These are phyloP conservation scores for Beroe ovata DNA, from an alignment of 37 sponge, comb jelly and placozoan genomes.

Conservation along the genomic window DNA sequence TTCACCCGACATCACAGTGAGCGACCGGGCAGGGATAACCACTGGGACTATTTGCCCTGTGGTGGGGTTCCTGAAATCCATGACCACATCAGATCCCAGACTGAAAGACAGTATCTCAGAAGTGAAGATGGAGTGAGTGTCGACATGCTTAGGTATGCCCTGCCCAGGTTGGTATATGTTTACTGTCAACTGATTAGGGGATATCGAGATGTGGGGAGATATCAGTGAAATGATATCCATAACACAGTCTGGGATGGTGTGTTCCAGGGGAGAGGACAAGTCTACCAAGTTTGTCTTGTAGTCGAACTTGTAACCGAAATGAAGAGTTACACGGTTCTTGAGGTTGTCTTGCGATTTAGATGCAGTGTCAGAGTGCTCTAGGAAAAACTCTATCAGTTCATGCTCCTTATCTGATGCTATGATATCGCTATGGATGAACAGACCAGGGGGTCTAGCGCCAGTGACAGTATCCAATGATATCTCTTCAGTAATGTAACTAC, in stretches of 20 bases:
- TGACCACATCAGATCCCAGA: conserved; percentile 82
- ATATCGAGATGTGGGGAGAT: conserved; percentile 1
- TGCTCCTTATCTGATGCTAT: conserved; percentile 70
- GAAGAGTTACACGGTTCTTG: conserved; percentile 75
- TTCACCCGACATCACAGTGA: conserved; percentile 83
- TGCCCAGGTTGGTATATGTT: conserved; percentile 88
- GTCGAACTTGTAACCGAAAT: conserved; percentile 88
- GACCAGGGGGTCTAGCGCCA: conserved; percentile 69
- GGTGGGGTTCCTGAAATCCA: conserved; percentile 78
- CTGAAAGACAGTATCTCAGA: conserved; percentile 81
- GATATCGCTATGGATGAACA: conserved; percentile 69
- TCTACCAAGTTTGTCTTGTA: conserved; percentile 82
- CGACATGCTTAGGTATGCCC: conserved; percentile 92
- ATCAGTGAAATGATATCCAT: conserved; percentile 69
- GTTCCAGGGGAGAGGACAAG: conserved; percentile 72
- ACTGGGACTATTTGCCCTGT: conserved; percentile 69
- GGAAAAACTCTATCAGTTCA: conserved; percentile 68
- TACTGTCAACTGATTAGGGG: conserved; percentile 88
- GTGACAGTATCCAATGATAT: not conserved
- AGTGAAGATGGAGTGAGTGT: conserved; percentile 87
- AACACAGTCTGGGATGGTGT: conserved; percentile 72
- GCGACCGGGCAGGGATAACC: conserved; percentile 69
- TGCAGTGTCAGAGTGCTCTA: conserved; percentile 7
- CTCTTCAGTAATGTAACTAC: conserved; percentile 5
- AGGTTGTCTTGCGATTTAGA: conserved; percentile 30